These are phyloP conservation scores for Bettongia penicillata DNA, from an alignment of 2,113 vertebrate species.

Conservation along the genomic window DNA sequence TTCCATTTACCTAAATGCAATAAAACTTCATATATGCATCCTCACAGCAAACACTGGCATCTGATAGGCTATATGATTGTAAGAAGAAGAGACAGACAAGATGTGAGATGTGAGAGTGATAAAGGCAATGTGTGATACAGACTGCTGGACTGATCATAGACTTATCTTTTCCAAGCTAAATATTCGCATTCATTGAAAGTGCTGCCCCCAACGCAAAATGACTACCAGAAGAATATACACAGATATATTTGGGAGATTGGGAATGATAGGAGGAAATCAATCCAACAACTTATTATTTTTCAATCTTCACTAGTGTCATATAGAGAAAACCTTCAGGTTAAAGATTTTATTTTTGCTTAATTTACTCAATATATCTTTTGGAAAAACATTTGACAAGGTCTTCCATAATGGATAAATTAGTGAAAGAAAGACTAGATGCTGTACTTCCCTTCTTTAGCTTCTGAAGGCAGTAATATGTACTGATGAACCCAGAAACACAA, in stretches of 20 bases:
- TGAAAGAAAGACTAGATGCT: not conserved
- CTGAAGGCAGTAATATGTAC: not conserved
- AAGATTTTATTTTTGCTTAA: not conserved
- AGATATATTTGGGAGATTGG: not conserved
- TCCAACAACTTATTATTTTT: not conserved
- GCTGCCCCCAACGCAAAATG: too few species aligned
- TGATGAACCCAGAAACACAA: not conserved
- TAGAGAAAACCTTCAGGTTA: not conserved
- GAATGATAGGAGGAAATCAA: not conserved
- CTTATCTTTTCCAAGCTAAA: too few species aligned
- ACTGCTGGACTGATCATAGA: too few species aligned
- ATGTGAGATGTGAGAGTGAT: too few species aligned
- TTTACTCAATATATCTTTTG: not conserved
- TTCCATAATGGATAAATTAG: not conserved
- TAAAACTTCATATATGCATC: too few species aligned
- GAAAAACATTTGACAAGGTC: not conserved
- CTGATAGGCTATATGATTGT: too few species aligned
- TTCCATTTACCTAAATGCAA: too few species aligned
- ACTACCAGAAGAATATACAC: not conserved
- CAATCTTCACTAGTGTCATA: not conserved
- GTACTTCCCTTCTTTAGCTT: not conserved
- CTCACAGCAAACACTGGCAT: too few species aligned
- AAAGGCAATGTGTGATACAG: too few species aligned
- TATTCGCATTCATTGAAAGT: too few species aligned
- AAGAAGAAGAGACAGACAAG: too few species aligned